Evolutionary conservation across 2,113 vertebrate species (phyloP), one percentile per base, ranked within the genome.

Genomic region (Prochilodus magdalenae): DNA sequence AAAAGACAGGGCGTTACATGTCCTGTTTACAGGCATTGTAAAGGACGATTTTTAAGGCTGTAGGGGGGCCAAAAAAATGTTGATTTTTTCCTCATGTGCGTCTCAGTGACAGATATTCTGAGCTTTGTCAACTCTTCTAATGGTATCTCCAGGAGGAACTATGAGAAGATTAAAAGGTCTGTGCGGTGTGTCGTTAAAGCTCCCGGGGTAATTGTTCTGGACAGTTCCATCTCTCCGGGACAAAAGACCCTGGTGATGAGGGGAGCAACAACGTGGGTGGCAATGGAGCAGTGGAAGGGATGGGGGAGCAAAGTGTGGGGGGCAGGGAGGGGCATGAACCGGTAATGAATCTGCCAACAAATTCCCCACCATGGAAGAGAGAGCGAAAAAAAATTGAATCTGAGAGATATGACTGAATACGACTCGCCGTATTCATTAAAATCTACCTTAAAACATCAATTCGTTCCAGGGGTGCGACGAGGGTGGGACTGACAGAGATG

Each of bases 281-380:
- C 94, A 95, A 94, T 93, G 93, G 92, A 92, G 92, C 93, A 87
- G 91, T 89, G 90, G 90, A 92, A 93, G 92, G 91, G 92, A 89
- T 91, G 92, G 90, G 87, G 88, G 87, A 44, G 36, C 51, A 62
- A 27, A 69, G 49, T 1, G 26, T 59, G 57, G 15, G 69, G 71
- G 33, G 57, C 53, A 49, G 2, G 36, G 63, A 60, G 62, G 63
- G 76, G 75, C 89, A 90, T 89, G 90, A 87, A 88, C 85, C 65
- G 87, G 93, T 96, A 97, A 98, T 97, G 96, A 97, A 97, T 94
- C 96, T 96, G 96, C 96, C 96, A 96, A 93, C 94, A 93, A 93
- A 94, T 94, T 94, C 53, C 33, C 5, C 70, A 40, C 49, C 53
- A 69, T 27, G 27, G 63, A 82, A 76, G 55, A 47, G 70, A 57